Evolutionary conservation across 1,140 invertebrate species (phyloP).

Genomic region (Nasonia longicornis): DNA sequence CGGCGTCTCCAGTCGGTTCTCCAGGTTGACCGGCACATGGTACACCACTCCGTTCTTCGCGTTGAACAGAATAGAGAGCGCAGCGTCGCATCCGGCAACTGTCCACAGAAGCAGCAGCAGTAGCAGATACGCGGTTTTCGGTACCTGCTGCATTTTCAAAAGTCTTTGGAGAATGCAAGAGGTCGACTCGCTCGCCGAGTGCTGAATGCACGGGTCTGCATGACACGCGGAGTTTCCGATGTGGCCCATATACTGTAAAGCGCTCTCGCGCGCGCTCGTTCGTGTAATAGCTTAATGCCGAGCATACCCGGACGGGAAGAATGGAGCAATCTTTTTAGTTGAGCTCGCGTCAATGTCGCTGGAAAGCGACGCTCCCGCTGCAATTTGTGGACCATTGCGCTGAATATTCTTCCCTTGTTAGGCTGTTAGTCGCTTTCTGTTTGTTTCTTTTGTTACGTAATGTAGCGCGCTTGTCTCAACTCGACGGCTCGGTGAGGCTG

Average conservation of each 20-base stretch:
- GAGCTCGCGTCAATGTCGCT: neutral
- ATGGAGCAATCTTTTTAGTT: neutral
- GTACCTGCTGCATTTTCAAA: neutral
- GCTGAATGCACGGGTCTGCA: too few relatives aligned
- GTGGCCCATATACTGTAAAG: neutral
- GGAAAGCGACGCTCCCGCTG: neutral
- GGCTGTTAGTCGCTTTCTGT: neutral
- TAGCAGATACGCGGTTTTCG: neutral
- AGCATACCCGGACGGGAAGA: neutral
- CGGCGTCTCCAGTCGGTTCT: neutral
- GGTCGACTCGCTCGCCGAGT: too few relatives aligned
- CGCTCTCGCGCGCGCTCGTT: neutral
- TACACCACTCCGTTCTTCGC: constrained; percentile 2
- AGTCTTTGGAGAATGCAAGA: neutral
- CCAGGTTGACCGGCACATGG: neutral
- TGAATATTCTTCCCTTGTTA: neutral
- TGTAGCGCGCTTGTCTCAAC: too few relatives aligned
- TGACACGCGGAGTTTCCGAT: too few relatives aligned
- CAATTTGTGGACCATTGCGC: neutral
- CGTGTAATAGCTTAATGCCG: neutral
- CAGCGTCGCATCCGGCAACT: neutral
- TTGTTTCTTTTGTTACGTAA: neutral
- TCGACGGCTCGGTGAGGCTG: too few relatives aligned
- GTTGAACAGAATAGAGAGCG: neutral
- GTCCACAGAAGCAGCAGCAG: neutral